These are phyloP conservation scores for Chaenogobius annularis DNA, from an alignment of 2,113 vertebrate genomes.

Conservation along the genomic window DNA sequence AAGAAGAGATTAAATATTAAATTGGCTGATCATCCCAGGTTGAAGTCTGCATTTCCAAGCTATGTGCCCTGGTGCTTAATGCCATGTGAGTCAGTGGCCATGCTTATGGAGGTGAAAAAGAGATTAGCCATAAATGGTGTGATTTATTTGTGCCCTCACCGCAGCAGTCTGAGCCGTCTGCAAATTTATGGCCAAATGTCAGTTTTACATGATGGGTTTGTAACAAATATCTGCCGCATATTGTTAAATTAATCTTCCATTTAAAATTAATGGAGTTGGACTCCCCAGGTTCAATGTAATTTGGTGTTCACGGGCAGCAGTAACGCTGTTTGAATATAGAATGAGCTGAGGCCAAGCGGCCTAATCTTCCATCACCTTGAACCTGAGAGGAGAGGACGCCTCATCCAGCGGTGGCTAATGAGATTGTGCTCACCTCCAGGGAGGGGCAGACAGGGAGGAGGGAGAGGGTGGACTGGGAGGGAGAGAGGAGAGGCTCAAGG, in stretches of 20 bases:
- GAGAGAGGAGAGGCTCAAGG: conserved; percentile 44
- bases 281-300: conserved; percentile 99
- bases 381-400: conserved; percentile 93
- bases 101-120: conserved; percentile 77
- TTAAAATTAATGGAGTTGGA: conserved; percentile 99
- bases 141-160: conserved; percentile 90
- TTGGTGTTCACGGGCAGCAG: conserved; percentile 93
- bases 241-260: conserved; percentile 99
- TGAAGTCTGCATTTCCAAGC: conserved; percentile 3
- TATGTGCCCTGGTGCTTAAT: not conserved
- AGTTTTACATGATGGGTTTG: conserved; percentile 99
- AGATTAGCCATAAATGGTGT: conserved; percentile 90
- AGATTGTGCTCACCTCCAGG: conserved; percentile 90
- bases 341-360: conserved; percentile 91
- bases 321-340: conserved; percentile 87
- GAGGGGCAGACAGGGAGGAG: conserved; percentile 66
- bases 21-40: not conserved
- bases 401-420: conserved; percentile 95
- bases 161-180: conserved; percentile 80
- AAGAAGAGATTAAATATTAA: not conserved
- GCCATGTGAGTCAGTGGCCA: conserved; percentile 14
- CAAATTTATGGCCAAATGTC: conserved; percentile 96
- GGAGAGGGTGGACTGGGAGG: conserved; percentile 30
- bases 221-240: conserved; percentile 99
- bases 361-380: conserved; percentile 99